Evolutionary conservation across 2,797 vertebrate species (phyloP).

Genomic region (Lepilemur ruficaudatus): DNA sequence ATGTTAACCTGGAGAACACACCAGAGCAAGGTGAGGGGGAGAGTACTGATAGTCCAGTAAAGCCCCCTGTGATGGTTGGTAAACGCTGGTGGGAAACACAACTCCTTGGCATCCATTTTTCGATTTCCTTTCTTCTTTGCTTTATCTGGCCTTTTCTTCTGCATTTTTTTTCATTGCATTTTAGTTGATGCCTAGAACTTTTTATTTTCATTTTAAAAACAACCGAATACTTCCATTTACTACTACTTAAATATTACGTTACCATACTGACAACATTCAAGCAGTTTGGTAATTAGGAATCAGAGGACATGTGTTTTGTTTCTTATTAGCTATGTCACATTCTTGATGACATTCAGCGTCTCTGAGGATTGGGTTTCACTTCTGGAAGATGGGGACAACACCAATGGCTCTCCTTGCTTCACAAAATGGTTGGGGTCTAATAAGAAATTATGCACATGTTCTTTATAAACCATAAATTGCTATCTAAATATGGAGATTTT

Average conservation of each 20-base stretch:
- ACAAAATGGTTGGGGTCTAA: background rate
- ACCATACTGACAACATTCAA: background rate
- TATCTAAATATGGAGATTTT: background rate
- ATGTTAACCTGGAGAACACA: background rate
- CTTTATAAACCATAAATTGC: background rate
- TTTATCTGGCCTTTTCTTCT: background rate
- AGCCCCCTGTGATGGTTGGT: fast-evolving
- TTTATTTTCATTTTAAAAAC: background rate
- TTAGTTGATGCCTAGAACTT: background rate
- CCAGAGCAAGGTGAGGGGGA: background rate
- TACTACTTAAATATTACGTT: background rate
- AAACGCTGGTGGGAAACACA: background rate
- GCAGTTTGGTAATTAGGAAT: background rate
- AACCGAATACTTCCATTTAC: background rate
- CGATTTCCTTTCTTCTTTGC: background rate
- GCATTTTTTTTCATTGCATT: background rate
- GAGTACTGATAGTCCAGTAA: background rate
- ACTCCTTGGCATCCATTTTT: background rate
- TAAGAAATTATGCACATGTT: background rate
- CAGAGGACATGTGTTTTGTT: background rate
- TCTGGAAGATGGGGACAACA: background rate
- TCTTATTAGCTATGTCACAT: background rate
- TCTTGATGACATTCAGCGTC: background rate
- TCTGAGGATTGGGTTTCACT: background rate
- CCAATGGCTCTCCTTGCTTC: background rate